Percentiles rank a stretch among this genome's conserved stretches.
phyloP scores from a whole-genome alignment of 2,888 invertebrate genomes.

The Portevinia maculata region DNA sequence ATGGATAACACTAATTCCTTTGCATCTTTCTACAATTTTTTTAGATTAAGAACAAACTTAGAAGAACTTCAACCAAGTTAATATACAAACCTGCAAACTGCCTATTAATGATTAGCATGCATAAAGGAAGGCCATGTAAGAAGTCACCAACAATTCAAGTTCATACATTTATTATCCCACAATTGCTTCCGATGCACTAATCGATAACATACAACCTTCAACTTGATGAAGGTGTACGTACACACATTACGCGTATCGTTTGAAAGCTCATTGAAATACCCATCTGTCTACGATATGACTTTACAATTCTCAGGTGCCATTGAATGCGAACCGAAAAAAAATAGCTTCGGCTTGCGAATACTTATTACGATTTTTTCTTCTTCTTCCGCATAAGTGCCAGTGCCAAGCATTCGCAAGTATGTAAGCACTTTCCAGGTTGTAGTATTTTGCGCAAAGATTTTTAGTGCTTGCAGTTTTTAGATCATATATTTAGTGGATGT shows the following conservation, averaged over 20 bases:
- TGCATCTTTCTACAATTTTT: no score
- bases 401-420: background rate
- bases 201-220: constrained; percentile 8
- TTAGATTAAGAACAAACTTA: no score
- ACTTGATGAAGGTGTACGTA: background rate
- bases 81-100: no score
- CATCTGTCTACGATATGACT: background rate
- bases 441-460: constrained; percentile 23
- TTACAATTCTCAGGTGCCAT: constrained; percentile 28
- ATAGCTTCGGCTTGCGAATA: constrained; percentile 21
- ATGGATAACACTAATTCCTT: no score
- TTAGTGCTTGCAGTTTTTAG: constrained; percentile 49
- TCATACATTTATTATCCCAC: no score
- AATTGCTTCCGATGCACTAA: background rate
- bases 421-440: background rate
- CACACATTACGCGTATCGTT: background rate
- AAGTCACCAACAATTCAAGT: no score
- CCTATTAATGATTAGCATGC: no score
- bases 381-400: constrained; percentile 52
- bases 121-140: no score
- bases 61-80: no score
- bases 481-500: constrained; percentile 64
- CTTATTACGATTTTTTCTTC: background rate
- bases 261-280: background rate
- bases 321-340: constrained; percentile 26